Evolutionary conservation across 2,797 vertebrate genomes (phyloP).

Genomic region (Apodemus agrarius): DNA sequence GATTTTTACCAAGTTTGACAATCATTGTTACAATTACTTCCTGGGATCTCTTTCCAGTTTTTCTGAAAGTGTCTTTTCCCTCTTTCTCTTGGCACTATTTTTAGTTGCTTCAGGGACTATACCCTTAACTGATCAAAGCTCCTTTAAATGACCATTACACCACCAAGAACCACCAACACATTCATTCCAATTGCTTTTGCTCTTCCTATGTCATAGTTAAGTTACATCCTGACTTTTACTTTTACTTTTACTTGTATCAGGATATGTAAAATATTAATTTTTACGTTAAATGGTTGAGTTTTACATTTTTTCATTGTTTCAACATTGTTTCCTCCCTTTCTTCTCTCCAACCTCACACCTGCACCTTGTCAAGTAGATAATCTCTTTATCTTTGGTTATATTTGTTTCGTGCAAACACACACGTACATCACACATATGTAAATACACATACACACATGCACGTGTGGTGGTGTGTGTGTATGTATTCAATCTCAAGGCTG

Average conservation of each 20-base stretch:
- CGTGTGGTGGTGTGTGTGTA: background rate
- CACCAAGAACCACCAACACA: background rate
- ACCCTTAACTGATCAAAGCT: background rate
- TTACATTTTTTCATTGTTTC: background rate
- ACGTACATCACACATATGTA: background rate
- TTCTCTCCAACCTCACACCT: background rate
- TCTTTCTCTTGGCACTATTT: background rate
- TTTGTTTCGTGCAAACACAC: background rate
- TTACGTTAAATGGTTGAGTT: constrained; percentile 4
- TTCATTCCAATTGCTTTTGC: constrained; percentile 22
- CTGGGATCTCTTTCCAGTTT: background rate
- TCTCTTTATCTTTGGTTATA: background rate
- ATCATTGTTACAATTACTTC: background rate
- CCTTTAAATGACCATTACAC: background rate
- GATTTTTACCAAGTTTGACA: background rate
- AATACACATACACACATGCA: no score
- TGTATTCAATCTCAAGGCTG: background rate
- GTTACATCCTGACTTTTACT: no score
- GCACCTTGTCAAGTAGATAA: background rate
- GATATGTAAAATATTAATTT: background rate
- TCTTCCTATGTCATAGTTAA: background rate
- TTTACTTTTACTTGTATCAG: background rate
- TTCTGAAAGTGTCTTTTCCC: background rate
- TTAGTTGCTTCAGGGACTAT: constrained; percentile 4
- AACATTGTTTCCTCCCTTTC: background rate